A percentile compares a stretch with the other conserved stretches of the same genome.
Evolutionary conservation across 2,113 vertebrate genomes (phyloP).

Genomic region (Echinops telfairi): DNA sequence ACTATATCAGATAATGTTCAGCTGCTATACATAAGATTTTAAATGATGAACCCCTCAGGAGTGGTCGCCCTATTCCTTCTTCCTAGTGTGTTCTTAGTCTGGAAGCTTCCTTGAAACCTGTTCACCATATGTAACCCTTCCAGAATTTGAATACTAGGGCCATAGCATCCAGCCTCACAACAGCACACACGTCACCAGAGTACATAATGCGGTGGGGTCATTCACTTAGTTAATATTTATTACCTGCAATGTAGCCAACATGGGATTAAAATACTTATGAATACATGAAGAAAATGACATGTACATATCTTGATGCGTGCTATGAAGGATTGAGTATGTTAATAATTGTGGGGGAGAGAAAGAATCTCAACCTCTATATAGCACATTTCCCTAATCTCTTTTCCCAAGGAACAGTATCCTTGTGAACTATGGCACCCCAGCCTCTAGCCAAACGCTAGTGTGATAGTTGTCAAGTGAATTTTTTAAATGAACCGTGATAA

Average conservation of each 20-base stretch:
- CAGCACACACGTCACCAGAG: too few species aligned
- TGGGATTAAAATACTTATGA: slow-evolving; percentile 46
- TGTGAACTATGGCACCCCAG: not conserved
- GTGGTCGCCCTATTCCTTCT: too few species aligned
- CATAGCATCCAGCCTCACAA: too few species aligned
- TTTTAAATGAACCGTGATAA: not conserved
- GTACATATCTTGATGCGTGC: not conserved
- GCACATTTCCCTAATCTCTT: not conserved
- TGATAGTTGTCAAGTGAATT: not conserved
- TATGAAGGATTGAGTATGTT: not conserved
- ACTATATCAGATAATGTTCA: too few species aligned
- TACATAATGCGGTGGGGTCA: not conserved
- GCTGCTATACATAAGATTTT: too few species aligned
- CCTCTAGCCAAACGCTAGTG: not conserved
- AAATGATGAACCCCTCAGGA: too few species aligned
- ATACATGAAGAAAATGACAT: slow-evolving; percentile 23
- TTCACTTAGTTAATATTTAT: slow-evolving; percentile 8
- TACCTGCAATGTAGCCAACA: not conserved
- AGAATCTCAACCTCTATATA: not conserved
- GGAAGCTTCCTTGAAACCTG: too few species aligned
- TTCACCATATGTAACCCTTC: too few species aligned
- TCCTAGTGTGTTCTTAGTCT: too few species aligned
- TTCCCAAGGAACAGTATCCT: not conserved
- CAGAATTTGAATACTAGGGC: too few species aligned
- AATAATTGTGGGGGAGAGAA: not conserved